Evolutionary conservation across 2,888 invertebrate species (phyloP).

Genomic region (Clistopyga incitator): DNA sequence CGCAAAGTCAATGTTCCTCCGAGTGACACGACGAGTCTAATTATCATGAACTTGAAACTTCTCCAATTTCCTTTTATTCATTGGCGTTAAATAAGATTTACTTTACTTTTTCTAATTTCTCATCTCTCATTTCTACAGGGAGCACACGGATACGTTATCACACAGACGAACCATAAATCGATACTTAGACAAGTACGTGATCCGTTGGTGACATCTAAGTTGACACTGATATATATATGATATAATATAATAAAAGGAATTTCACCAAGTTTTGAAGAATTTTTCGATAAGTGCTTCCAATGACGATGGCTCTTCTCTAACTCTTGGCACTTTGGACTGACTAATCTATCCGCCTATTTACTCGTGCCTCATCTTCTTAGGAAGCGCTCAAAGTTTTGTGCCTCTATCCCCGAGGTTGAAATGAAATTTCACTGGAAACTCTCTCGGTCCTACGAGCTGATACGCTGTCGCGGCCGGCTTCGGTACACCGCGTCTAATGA

Average conservation of each 20-base stretch:
- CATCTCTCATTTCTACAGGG: no score
- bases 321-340: background rate
- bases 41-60: background rate
- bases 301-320: background rate
- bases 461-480: constrained; percentile 15
- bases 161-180: no score
- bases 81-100: background rate
- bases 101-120: background rate
- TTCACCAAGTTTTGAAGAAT: no score
- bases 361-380: constrained; percentile 2
- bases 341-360: constrained; percentile 12
- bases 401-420: constrained; percentile 6
- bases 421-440: constrained; percentile 40
- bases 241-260: no score
- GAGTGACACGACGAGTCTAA: background rate
- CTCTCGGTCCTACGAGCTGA: constrained; percentile 15
- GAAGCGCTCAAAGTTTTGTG: constrained; percentile 22
- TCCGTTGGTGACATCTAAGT: no score
- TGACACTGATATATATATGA: no score
- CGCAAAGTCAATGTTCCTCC: background rate
- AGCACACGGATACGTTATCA: no score
- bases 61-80: background rate
- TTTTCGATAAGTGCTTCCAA: no score
- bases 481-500: constrained; percentile 41
- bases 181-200: no score